phyloP scores from a whole-genome alignment of 2,888 invertebrate genomes.

The Dynastes maya region DNA sequence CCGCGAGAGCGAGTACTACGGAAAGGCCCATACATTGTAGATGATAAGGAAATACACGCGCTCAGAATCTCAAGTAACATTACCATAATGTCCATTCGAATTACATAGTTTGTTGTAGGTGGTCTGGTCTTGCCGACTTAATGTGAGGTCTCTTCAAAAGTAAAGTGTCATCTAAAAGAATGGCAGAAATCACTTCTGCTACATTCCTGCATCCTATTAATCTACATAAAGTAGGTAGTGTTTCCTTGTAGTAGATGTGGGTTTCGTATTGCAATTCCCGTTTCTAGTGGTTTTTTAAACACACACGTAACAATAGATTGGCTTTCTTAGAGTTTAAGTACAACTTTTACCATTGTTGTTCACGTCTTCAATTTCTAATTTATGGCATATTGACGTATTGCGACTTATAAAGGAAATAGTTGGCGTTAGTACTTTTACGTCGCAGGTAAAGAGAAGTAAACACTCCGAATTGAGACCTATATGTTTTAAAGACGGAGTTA shows the following conservation, averaged over 20 bases:
- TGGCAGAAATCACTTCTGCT: conserved; percentile 35
- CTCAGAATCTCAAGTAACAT: conserved; percentile 42
- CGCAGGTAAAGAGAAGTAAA: no score
- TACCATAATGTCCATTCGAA: conserved; percentile 50
- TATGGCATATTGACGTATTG: no score
- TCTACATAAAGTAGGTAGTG: conserved; percentile 30
- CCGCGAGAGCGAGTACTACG: background rate
- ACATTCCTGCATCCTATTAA: conserved; percentile 40
- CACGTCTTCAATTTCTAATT: no score
- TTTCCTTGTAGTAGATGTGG: background rate
- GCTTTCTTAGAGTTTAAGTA: no score
- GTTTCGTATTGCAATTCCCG: background rate
- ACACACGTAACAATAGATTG: no score
- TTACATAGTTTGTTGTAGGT: conserved; percentile 50
- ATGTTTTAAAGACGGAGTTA: no score
- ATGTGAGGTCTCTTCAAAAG: conserved; percentile 47
- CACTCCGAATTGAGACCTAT: background rate
- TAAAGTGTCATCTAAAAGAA: conserved; percentile 25
- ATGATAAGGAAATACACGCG: conserved; percentile 41
- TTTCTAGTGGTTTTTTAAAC: background rate
- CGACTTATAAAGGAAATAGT: no score
- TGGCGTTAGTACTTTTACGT: no score
- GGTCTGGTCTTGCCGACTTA: conserved; percentile 47
- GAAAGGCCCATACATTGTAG: conserved; percentile 28
- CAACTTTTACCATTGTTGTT: no score